A percentile compares a stretch with the other conserved stretches of the same genome.
Conservation (phyloP, 1,140 invertebrate species). For the Episyrphus balteatus region DNA sequence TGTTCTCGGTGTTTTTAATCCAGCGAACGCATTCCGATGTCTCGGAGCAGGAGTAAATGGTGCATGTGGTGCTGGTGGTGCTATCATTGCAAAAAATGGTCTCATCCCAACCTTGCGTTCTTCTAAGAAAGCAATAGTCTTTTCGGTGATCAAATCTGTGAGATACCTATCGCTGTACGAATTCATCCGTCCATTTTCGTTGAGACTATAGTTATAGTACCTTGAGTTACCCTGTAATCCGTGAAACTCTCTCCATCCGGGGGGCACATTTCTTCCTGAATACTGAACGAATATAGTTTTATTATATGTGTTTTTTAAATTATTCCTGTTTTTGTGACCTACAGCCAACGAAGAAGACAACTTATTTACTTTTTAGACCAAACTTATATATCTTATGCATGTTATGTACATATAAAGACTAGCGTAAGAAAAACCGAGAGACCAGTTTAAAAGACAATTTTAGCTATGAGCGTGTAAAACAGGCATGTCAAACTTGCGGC, state of each 20-base stretch:
- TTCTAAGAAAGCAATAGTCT: slow-evolving; percentile 48
- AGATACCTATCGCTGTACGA: slow-evolving; percentile 58
- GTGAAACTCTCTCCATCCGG: slow-evolving; percentile 72
- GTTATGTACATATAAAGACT: too few relatives aligned
- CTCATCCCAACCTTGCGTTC: slow-evolving; percentile 16
- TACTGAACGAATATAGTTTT: slow-evolving; percentile 43
- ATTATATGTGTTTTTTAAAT: not conserved
- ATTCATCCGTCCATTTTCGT: slow-evolving; percentile 59
- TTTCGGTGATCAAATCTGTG: slow-evolving; percentile 63
- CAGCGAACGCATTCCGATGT: slow-evolving; percentile 50
- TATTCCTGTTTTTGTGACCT: not conserved
- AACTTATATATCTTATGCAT: too few relatives aligned
- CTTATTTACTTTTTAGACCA: not conserved
- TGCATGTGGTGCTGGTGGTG: slow-evolving; percentile 72
- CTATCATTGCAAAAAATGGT: slow-evolving; percentile 74
- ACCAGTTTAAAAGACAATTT: too few relatives aligned
- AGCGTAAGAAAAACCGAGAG: too few relatives aligned
- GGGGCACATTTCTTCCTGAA: slow-evolving; percentile 54
- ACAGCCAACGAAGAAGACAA: too few relatives aligned
- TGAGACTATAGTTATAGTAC: slow-evolving; percentile 83
- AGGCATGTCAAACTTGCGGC: too few relatives aligned
- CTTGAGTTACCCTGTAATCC: slow-evolving; percentile 73
- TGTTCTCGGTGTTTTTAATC: slow-evolving; percentile 50
- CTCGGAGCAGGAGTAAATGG: slow-evolving; percentile 70
- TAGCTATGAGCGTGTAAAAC: too few relatives aligned